phyloP scores from a whole-genome alignment of 2,797 vertebrate species.

The Sorex maritimensis region DNA sequence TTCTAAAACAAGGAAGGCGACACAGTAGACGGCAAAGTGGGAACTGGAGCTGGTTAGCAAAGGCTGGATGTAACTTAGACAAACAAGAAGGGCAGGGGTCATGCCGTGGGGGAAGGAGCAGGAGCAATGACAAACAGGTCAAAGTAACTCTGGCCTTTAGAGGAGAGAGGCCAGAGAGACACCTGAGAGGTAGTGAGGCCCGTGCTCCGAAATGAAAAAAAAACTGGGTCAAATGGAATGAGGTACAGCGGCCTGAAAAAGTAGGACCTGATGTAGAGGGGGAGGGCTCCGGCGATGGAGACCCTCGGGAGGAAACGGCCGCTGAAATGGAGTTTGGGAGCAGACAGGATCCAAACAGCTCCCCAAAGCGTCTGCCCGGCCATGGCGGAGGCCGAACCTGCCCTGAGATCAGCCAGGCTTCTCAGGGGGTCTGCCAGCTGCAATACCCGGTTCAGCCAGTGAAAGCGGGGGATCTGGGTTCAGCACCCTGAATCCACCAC shows the following conservation, averaged over 20 bases:
- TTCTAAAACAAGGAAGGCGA: conserved; percentile 27
- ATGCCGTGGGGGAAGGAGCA: background rate
- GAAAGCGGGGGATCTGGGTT: background rate
- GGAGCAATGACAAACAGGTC: conserved; percentile 37
- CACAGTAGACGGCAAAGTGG: background rate
- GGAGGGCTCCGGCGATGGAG: background rate
- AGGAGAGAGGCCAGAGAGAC: background rate
- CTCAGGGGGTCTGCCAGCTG: background rate
- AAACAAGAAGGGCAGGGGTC: background rate
- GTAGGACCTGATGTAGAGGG: background rate
- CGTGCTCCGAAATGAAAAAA: conserved; percentile 43
- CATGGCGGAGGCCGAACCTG: background rate
- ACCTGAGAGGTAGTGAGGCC: conserved; percentile 1
- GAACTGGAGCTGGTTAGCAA: background rate
- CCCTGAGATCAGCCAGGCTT: background rate
- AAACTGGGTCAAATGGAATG: conserved; percentile 7
- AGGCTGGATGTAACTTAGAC: conserved; percentile 41
- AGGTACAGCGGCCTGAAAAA: background rate
- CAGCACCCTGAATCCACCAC: background rate
- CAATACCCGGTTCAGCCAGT: background rate
- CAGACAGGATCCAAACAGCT: background rate
- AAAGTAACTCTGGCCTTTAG: conserved; percentile 39
- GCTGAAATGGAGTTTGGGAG: conserved; percentile 2
- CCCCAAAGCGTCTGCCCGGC: background rate
- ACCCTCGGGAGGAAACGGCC: background rate